Evolutionary conservation across 2,797 vertebrate species (phyloP).

Genomic region (Halcyon smyrnensis): DNA sequence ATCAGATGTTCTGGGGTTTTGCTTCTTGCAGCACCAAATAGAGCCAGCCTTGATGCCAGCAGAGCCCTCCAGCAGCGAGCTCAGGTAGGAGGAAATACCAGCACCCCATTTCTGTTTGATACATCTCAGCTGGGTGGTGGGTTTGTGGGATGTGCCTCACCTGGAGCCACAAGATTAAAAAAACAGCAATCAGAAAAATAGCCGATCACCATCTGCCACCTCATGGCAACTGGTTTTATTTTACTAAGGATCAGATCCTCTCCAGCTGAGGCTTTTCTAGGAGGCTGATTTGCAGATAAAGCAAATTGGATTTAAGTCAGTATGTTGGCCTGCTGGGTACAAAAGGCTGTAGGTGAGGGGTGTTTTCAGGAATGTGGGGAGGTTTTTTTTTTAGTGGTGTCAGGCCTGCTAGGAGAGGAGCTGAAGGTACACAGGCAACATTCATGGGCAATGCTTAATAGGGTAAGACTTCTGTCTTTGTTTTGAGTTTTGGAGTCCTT

Average conservation of each 20-base stretch:
- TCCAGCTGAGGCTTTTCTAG: not conserved
- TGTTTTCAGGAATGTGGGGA: rapidly evolving
- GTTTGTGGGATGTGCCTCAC: not conserved
- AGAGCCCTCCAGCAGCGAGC: not conserved
- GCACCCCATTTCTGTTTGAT: not conserved
- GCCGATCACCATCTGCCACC: constrained; percentile 17
- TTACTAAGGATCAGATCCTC: not conserved
- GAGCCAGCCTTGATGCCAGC: not conserved
- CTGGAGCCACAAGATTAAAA: not conserved
- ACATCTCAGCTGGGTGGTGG: not conserved
- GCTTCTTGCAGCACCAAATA: not conserved
- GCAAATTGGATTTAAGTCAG: not conserved
- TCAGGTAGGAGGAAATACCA: not conserved
- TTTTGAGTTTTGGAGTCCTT: not conserved
- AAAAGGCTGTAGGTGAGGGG: rapidly evolving
- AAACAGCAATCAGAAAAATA: not conserved
- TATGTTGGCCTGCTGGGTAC: rapidly evolving
- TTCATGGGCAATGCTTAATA: rapidly evolving
- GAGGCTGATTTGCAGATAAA: not conserved
- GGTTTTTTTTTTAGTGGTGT: rapidly evolving
- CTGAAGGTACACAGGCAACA: rapidly evolving
- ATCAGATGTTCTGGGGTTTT: not conserved
- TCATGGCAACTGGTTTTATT: not conserved
- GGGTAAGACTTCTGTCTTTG: not conserved
- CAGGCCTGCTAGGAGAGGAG: not conserved